Evolutionary conservation across 1,140 invertebrate genomes (phyloP).

Genomic region (Lysiphlebus fabarum): DNA sequence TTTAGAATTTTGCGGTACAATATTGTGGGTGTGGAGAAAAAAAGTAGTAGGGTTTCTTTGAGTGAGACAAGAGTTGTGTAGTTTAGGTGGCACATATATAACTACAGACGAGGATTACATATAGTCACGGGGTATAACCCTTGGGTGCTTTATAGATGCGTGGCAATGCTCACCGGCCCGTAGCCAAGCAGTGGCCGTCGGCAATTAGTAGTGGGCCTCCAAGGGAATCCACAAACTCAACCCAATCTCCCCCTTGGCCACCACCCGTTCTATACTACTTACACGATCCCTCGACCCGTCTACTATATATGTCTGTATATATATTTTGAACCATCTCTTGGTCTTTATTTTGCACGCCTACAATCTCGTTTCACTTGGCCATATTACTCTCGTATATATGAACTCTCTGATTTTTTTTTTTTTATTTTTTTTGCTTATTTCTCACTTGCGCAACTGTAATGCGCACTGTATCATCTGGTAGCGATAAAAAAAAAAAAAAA

Average conservation of each 20-base stretch:
- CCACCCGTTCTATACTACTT: slow-evolving; percentile 33
- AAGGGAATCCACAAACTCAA: slow-evolving; percentile 39
- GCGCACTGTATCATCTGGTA: background rate
- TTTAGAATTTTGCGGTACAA: slow-evolving; percentile 4
- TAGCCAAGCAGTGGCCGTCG: slow-evolving; percentile 51
- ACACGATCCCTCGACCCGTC: slow-evolving; percentile 33
- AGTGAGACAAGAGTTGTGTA: slow-evolving; percentile 5
- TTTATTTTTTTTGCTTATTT: background rate
- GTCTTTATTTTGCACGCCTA: slow-evolving; percentile 32
- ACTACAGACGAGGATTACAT: slow-evolving; percentile 22
- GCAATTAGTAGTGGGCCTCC: slow-evolving; percentile 55
- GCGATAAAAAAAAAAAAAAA: slow-evolving; percentile 1
- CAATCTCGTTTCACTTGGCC: slow-evolving; percentile 1
- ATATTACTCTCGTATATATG: slow-evolving; percentile 4
- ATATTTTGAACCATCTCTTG: background rate
- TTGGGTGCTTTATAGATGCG: slow-evolving; percentile 40
- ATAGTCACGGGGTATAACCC: slow-evolving; percentile 36
- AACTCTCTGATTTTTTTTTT: slow-evolving; percentile 4
- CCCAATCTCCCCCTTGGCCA: slow-evolving; percentile 20
- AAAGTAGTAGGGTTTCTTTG: slow-evolving; percentile 13
- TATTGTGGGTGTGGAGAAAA: slow-evolving; percentile 17
- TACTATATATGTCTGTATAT: background rate
- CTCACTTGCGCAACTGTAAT: slow-evolving; percentile 5
- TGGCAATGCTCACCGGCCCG: slow-evolving; percentile 51
- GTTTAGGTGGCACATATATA: slow-evolving; percentile 23